These are phyloP conservation scores for Etheostoma spectabile DNA, from an alignment of 2,113 vertebrate species.

Conservation along the genomic window DNA sequence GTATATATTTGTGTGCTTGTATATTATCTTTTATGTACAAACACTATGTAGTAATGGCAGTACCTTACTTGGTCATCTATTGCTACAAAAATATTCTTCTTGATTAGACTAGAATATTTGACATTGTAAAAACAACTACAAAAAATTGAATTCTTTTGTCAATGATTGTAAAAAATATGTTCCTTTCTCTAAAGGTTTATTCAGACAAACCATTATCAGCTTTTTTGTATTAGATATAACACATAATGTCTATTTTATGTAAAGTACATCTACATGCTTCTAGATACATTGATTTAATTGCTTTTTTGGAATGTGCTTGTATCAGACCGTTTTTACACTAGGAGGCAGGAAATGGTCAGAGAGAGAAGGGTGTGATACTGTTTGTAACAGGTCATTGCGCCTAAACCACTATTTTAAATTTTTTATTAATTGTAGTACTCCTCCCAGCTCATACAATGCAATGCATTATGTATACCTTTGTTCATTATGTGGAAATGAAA, in stretches of 20 bases:
- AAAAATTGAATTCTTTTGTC: neutral
- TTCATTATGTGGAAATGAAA: constrained; percentile 22
- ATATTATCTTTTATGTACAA: neutral
- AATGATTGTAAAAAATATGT: too few species aligned
- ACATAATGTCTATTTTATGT: neutral
- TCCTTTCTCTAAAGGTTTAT: neutral
- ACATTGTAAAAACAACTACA: neutral
- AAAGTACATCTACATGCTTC: neutral
- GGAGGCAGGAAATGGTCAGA: neutral
- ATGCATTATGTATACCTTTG: neutral
- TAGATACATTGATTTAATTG: neutral
- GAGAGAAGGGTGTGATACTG: too few species aligned
- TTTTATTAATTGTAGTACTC: neutral
- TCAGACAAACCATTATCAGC: neutral
- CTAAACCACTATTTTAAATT: neutral
- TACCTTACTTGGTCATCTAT: neutral
- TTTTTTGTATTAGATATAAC: neutral
- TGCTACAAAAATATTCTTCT: neutral
- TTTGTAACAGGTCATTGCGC: too few species aligned
- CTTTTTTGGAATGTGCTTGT: neutral
- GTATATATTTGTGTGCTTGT: neutral
- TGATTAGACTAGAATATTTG: neutral
- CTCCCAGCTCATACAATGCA: neutral
- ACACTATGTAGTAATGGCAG: neutral
- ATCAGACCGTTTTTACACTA: neutral